Percentiles rank a stretch among this genome's conserved stretches.
phyloP scores from a whole-genome alignment of 2,888 invertebrate species.

The Ormyrus pomaceus region DNA sequence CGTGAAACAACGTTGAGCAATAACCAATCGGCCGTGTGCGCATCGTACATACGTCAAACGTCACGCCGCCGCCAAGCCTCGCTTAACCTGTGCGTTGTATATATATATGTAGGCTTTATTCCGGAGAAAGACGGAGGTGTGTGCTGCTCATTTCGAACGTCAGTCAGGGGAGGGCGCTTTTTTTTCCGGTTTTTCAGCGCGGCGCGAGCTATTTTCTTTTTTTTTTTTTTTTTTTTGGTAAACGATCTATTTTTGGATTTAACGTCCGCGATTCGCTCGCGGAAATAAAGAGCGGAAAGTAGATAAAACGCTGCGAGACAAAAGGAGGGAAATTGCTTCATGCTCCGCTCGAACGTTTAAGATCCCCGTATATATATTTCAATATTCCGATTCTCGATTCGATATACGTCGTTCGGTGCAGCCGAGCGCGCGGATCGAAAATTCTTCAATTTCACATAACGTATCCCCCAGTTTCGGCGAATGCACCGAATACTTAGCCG shows the following conservation, averaged over 20 bases:
- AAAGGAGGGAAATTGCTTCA: constrained; percentile 5
- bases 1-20: constrained; percentile 68
- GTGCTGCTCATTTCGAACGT: too few relatives aligned
- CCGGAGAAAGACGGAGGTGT: too few relatives aligned
- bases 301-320: constrained; percentile 3
- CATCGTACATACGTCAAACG: constrained; percentile 66
- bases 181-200: too few relatives aligned
- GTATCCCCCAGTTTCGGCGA: neutral
- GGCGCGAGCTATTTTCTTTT: too few relatives aligned
- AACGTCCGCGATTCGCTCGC: too few relatives aligned
- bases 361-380: neutral
- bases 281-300: neutral
- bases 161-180: too few relatives aligned
- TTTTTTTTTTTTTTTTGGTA: too few relatives aligned
- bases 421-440: neutral
- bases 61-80: constrained; percentile 50
- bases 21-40: constrained; percentile 67
- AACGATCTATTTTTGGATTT: too few relatives aligned
- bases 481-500: too few relatives aligned
- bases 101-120: neutral
- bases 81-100: neutral
- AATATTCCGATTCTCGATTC: constrained; percentile 16
- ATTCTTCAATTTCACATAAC: neutral
- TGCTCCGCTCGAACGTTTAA: neutral
- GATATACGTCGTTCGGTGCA: neutral